Percentiles rank a stretch among this genome's conserved stretches.
These are phyloP conservation scores for Helicoverpa zea DNA, from an alignment of 1,140 invertebrate genomes.

Conservation along the genomic window DNA sequence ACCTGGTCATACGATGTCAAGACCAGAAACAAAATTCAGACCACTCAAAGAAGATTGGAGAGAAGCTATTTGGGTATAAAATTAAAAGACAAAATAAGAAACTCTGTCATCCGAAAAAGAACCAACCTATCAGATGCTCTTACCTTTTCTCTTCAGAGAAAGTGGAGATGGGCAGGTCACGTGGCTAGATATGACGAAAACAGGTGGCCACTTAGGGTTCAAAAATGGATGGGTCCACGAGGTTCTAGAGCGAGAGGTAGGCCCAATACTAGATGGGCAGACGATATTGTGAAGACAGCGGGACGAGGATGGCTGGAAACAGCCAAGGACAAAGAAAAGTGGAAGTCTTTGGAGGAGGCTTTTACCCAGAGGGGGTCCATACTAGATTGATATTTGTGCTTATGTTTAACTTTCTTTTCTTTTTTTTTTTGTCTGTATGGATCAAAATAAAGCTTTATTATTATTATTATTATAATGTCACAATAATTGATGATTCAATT, in stretches of 20 bases:
- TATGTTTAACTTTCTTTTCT: too few species aligned
- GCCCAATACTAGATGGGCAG: neutral
- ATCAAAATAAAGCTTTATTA: too few species aligned
- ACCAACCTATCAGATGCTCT: neutral
- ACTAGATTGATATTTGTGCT: neutral
- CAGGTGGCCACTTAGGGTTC: neutral
- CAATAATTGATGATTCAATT: too few species aligned
- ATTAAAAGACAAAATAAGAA: neutral
- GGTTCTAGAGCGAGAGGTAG: neutral
- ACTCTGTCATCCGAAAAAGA: neutral
- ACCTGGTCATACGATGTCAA: neutral
- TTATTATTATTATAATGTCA: too few species aligned
- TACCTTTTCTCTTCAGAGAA: neutral
- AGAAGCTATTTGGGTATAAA: neutral
- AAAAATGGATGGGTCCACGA: neutral
- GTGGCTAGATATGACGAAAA: neutral
- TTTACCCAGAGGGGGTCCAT: constrained; percentile 12
- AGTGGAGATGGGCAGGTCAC: neutral
- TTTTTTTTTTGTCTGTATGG: too few species aligned
- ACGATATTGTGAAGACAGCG: neutral
- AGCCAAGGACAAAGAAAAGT: neutral
- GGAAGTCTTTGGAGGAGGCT: constrained; percentile 12
- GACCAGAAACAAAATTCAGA: neutral
- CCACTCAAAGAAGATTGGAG: constrained; percentile 23
- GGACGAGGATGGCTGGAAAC: neutral